Evolutionary conservation across 1,140 invertebrate genomes (phyloP), one percentile per base, ranked within the genome.

Genomic region (Theocolax elegans): DNA sequence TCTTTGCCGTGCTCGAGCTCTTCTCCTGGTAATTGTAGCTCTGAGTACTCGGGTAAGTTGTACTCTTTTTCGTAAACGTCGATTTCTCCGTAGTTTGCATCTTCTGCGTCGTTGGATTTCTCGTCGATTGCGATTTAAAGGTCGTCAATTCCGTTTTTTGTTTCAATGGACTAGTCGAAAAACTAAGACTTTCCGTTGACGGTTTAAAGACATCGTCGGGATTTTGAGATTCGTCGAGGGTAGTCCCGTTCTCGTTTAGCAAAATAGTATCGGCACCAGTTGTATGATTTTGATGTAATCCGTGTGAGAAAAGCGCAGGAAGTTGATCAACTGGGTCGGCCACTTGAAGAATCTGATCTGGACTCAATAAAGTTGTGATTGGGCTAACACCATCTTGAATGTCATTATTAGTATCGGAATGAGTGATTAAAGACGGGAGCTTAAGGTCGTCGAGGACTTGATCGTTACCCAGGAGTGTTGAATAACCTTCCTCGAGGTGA

Each of bases 221-320:
- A 79, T 88, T 87, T 13, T 89, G 86, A 1, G 88, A 82, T 74
- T 91, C 89, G 42, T 86, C 76, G 6, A 85, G 72, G 12, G 63
- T 46, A 1, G 88, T 87, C 17, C 90, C 91, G 68, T 91, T 90
- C 75, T 88, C 85, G 74, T 91, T 87, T 0, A 91, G 68, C 0
- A 93, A 75, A 67, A 92, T 87, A 0, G 91, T 92, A 25, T 93
- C 91, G 6, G 90, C 87, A 10, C 83, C 80, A 31, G 84, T 80
- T 38, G 3, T 79, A 75, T 91, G 83, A 31, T 75, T 82, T 3
- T 75, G 65, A 44, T 75, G 56, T 0, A 81, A 40, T 1, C 81
- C 81, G 7, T 86, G 82, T 4, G 80, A 83, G 54, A 83, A 86
- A 9, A 83, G 48, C 0, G 77, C 79, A 3, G 81, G 81, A 2